phyloP scores from a whole-genome alignment of 2,888 invertebrate species.

The Drosophila silvestris region DNA sequence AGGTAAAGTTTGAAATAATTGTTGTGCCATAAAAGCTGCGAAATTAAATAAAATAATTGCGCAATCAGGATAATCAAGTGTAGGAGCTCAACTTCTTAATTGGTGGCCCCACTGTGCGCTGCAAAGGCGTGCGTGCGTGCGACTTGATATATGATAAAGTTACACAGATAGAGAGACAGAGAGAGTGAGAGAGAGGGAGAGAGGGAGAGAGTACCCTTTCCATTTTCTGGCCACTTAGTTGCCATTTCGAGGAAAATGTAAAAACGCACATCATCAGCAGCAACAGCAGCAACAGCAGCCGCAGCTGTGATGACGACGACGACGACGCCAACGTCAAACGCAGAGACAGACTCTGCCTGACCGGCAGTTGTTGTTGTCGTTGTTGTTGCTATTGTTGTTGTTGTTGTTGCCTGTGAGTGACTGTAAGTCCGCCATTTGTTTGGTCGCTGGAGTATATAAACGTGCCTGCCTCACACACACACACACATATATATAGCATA shows the following conservation, averaged over 20 bases:
- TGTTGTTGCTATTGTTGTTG: conserved; percentile 12
- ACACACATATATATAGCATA: conserved; percentile 13
- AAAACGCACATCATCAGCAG: conserved; percentile 60
- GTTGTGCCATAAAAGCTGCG: not conserved
- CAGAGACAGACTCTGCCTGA: conserved; percentile 51
- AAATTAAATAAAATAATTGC: not conserved
- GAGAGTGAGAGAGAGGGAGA: not conserved
- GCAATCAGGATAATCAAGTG: conserved; percentile 3
- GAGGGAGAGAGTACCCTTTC: conserved; percentile 14
- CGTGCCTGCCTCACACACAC: conserved; percentile 57
- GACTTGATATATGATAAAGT: conserved; percentile 44
- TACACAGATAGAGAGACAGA: not conserved
- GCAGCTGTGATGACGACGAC: not conserved
- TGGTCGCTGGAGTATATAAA: conserved; percentile 71
- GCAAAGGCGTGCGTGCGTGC: conserved; percentile 50
- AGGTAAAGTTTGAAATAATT: not conserved
- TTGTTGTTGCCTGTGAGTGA: conserved; percentile 48
- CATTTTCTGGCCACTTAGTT: conserved; percentile 20
- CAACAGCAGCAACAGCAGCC: not conserved
- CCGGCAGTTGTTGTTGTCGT: conserved; percentile 24
- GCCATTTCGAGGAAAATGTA: conserved; percentile 54
- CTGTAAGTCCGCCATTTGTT: conserved; percentile 55
- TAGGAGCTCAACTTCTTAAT: not conserved
- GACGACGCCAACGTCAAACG: conserved; percentile 48
- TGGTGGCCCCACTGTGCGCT: conserved; percentile 38